Conservation (phyloP, 2,888 invertebrate genomes). For the Pollenia amentaria region DNA sequence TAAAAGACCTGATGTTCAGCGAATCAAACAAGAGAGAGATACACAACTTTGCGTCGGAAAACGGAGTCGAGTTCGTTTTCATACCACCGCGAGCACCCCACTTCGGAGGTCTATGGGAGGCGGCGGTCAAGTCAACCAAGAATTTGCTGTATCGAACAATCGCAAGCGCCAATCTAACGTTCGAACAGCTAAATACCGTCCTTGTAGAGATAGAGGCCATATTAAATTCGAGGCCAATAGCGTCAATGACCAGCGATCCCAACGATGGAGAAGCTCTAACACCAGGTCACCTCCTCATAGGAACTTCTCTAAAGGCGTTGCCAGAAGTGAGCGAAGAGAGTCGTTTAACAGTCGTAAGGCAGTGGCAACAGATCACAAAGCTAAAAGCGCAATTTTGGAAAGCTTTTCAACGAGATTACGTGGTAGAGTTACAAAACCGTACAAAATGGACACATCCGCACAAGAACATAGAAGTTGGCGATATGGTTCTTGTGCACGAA, state of each 20-base stretch:
- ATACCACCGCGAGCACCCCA: constrained; percentile 68
- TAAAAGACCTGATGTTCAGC: constrained; percentile 19
- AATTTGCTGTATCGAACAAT: constrained; percentile 47
- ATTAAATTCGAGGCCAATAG: constrained; percentile 64
- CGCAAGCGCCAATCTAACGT: constrained; percentile 42
- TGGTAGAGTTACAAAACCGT: not conserved
- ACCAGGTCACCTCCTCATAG: constrained; percentile 39
- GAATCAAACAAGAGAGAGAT: not conserved
- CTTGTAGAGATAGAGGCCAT: constrained; percentile 65
- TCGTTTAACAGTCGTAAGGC: not conserved
- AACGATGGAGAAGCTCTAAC: constrained; percentile 62
- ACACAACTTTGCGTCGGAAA: constrained; percentile 29
- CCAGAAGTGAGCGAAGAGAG: not conserved
- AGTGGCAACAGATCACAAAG: constrained; percentile 12
- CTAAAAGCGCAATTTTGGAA: constrained; percentile 24
- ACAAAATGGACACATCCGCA: not conserved
- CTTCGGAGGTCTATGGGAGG: constrained; percentile 43
- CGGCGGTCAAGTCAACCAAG: constrained; percentile 41
- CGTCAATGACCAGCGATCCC: constrained; percentile 55
- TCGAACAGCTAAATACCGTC: constrained; percentile 64
- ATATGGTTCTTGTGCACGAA: constrained; percentile 32
- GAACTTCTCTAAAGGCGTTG: constrained; percentile 13
- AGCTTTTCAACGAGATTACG: constrained; percentile 12
- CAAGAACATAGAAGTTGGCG: not conserved
- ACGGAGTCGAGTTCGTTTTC: constrained; percentile 37